Conservation (phyloP, 2,888 invertebrate genomes). For the Sminthurides aquaticus region DNA sequence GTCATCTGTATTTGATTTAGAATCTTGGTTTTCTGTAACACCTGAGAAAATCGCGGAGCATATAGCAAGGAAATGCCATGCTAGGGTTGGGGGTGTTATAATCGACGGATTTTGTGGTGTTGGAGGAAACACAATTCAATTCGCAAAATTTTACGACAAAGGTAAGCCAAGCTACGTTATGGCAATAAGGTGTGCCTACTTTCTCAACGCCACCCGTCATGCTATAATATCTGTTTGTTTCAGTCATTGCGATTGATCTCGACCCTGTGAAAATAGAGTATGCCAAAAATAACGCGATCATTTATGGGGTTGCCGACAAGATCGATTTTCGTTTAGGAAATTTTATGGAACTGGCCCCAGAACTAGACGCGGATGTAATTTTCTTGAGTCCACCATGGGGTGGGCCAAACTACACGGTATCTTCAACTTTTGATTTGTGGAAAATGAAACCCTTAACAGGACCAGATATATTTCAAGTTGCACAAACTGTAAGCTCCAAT, state of each 20-base stretch:
- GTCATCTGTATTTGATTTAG: slow-evolving; percentile 51
- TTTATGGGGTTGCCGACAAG: slow-evolving; percentile 79
- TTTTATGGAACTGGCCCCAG: slow-evolving; percentile 64
- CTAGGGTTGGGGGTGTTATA: slow-evolving; percentile 60
- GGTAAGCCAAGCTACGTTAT: too few relatives aligned
- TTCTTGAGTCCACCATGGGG: slow-evolving; percentile 99
- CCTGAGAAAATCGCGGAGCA: slow-evolving; percentile 89
- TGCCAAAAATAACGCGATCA: slow-evolving; percentile 79
- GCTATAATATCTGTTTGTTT: slow-evolving; percentile 30
- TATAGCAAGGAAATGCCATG: slow-evolving; percentile 69
- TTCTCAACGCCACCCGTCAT: neutral
- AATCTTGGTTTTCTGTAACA: slow-evolving; percentile 98
- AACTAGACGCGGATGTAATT: slow-evolving; percentile 71
- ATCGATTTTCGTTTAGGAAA: slow-evolving; percentile 92
- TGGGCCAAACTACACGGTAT: slow-evolving; percentile 61
- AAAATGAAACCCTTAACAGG: slow-evolving; percentile 64
- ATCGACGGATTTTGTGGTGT: slow-evolving; percentile 97
- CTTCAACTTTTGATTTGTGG: slow-evolving; percentile 45
- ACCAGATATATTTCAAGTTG: slow-evolving; percentile 59
- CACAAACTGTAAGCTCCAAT: slow-evolving; percentile 64
- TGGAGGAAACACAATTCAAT: slow-evolving; percentile 95
- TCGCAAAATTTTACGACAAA: slow-evolving; percentile 74
- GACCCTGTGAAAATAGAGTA: slow-evolving; percentile 82
- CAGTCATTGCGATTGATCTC: slow-evolving; percentile 91
- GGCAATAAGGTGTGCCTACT: neutral